These are phyloP conservation scores for Leptopilina drosophilae DNA, from an alignment of 2,888 invertebrate species.

Conservation along the genomic window DNA sequence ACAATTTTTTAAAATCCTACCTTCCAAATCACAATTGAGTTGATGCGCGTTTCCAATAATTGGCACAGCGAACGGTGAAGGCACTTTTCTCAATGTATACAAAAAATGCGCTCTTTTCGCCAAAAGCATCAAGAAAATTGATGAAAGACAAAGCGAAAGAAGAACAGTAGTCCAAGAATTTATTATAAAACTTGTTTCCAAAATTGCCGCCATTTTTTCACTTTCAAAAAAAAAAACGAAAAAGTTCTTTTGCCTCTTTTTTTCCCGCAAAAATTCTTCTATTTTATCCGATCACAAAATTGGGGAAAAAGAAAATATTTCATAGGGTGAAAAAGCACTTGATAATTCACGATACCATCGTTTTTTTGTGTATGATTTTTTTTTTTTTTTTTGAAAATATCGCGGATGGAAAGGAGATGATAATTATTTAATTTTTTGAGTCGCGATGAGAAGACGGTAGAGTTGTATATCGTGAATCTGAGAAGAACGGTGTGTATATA, in stretches of 20 bases:
- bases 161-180: constrained; percentile 62
- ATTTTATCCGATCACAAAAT: too few species aligned
- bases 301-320: too few species aligned
- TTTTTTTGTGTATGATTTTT: too few species aligned
- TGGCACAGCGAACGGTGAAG: constrained; percentile 70
- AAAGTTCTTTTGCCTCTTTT: not conserved
- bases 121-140: constrained; percentile 55
- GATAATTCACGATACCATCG: too few species aligned
- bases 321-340: not conserved
- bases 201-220: constrained; percentile 12
- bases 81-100: constrained; percentile 66
- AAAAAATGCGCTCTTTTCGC: constrained; percentile 64
- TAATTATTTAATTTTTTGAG: not conserved
- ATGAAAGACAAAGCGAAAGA: constrained; percentile 57
- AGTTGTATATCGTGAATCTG: constrained; percentile 15
- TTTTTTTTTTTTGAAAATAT: too few species aligned
- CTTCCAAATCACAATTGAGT: constrained; percentile 72
- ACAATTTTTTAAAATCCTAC: constrained; percentile 60
- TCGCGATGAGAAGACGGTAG: constrained; percentile 17
- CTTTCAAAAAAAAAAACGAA: too few species aligned
- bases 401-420: too few species aligned
- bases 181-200: not conserved
- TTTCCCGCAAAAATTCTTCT: not conserved
- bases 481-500: constrained; percentile 64
- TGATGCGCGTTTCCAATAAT: constrained; percentile 74